A percentile compares a stretch with the other conserved stretches of the same genome.
Conservation (phyloP, 92 coral and sea anemone species). For the Porites rus region DNA sequence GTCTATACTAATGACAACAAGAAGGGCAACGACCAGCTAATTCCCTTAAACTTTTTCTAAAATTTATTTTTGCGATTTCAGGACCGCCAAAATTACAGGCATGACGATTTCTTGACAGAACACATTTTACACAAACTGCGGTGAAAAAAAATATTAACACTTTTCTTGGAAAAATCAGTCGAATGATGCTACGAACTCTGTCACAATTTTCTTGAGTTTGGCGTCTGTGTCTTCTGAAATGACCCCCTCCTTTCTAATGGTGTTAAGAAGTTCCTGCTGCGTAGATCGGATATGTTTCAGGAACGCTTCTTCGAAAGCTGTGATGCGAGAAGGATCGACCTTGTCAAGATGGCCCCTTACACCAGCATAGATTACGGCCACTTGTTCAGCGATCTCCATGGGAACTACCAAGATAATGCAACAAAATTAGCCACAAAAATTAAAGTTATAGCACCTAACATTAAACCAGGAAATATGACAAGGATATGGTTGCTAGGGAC, state of each 20-base stretch:
- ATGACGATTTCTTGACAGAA: conserved; percentile 21
- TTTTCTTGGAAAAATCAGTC: conserved; percentile 57
- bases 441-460: background rate
- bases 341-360: conserved; percentile 99
- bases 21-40: background rate
- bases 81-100: conserved; percentile 36
- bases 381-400: conserved; percentile 99
- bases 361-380: conserved; percentile 98
- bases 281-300: conserved; percentile 93
- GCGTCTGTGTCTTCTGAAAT: conserved; percentile 95
- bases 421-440: background rate
- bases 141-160: conserved; percentile 50
- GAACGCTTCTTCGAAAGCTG: conserved; percentile 97
- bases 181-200: conserved; percentile 88
- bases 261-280: conserved; percentile 89
- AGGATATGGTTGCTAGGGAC: background rate
- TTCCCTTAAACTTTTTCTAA: background rate
- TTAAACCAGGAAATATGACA: background rate
- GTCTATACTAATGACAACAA: background rate
- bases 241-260: conserved; percentile 90
- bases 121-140: conserved; percentile 49
- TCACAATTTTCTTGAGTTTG: conserved; percentile 90
- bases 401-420: conserved; percentile 69
- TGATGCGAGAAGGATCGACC: conserved; percentile 94
- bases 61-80: conserved; percentile 14